phyloP scores from a whole-genome alignment of 2,888 invertebrate species.

The Papilio protenor region DNA sequence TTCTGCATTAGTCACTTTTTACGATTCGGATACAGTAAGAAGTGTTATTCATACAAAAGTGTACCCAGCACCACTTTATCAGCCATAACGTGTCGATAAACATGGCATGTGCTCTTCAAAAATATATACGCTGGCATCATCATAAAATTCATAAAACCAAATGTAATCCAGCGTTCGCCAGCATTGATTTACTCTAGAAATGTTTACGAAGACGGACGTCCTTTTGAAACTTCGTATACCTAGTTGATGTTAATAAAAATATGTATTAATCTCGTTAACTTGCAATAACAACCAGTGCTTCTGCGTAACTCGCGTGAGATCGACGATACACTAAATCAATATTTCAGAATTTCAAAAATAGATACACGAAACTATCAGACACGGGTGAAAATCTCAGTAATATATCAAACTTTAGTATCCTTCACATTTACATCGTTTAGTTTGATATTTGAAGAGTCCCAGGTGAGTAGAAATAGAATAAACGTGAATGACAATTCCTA shows the following conservation, averaged over 20 bases:
- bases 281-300: constrained; percentile 52
- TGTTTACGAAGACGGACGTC: constrained; percentile 75
- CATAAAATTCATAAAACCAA: constrained; percentile 75
- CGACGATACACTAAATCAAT: constrained; percentile 54
- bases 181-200: constrained; percentile 76
- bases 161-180: constrained; percentile 64
- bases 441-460: constrained; percentile 28
- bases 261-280: constrained; percentile 56
- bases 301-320: constrained; percentile 47
- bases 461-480: constrained; percentile 36
- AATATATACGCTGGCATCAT: constrained; percentile 71
- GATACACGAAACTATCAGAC: constrained; percentile 12
- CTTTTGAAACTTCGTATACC: constrained; percentile 64
- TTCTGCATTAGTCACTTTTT: background rate
- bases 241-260: constrained; percentile 64
- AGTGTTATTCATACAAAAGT: background rate
- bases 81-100: constrained; percentile 50
- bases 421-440: background rate
- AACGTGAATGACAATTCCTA: background rate
- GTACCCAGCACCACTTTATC: constrained; percentile 28
- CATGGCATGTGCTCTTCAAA: constrained; percentile 56
- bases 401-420: background rate
- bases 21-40: background rate
- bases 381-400: background rate
- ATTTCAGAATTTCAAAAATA: constrained; percentile 35